phyloP scores from a whole-genome alignment of 2,797 vertebrate genomes.

The Setipinna tenuifilis region DNA sequence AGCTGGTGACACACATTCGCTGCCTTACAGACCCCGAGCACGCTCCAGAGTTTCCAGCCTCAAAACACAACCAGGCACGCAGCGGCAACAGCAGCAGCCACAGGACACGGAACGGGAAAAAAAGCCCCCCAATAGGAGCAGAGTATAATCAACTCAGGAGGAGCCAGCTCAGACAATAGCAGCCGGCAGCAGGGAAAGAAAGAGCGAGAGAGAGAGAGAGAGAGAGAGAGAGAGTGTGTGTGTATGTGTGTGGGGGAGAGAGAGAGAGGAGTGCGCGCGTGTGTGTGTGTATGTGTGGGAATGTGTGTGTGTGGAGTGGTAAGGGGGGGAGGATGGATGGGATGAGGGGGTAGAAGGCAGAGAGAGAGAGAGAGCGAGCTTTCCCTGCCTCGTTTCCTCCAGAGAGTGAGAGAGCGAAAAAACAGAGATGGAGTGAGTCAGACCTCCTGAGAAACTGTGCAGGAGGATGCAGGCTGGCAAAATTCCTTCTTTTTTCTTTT shows the following conservation, averaged over 20 bases:
- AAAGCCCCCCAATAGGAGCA: slow-evolving; percentile 60
- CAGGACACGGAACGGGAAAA: slow-evolving; percentile 50
- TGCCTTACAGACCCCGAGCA: slow-evolving; percentile 52
- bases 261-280: not conserved
- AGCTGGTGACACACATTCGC: slow-evolving; percentile 53
- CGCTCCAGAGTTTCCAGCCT: slow-evolving; percentile 53
- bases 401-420: slow-evolving; percentile 58
- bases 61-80: slow-evolving; percentile 31
- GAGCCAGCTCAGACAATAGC: slow-evolving; percentile 68
- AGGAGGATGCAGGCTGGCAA: slow-evolving; percentile 67
- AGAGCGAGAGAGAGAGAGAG: not conserved
- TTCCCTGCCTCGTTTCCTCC: not conserved
- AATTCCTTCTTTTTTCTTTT: slow-evolving; percentile 53
- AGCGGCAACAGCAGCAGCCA: slow-evolving; percentile 45
- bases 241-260: too few species aligned
- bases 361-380: slow-evolving; percentile 39
- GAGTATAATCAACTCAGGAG: slow-evolving; percentile 65
- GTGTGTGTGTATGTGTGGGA: slow-evolving; percentile 52
- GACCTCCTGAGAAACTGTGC: slow-evolving; percentile 64
- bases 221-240: slow-evolving; percentile 19
- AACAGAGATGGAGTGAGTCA: slow-evolving; percentile 71
- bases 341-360: not conserved
- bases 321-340: not conserved
- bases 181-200: slow-evolving; percentile 58
- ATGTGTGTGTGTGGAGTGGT: not conserved